Conservation (phyloP, 2,797 vertebrate species). For the Telmatherina bonti region DNA sequence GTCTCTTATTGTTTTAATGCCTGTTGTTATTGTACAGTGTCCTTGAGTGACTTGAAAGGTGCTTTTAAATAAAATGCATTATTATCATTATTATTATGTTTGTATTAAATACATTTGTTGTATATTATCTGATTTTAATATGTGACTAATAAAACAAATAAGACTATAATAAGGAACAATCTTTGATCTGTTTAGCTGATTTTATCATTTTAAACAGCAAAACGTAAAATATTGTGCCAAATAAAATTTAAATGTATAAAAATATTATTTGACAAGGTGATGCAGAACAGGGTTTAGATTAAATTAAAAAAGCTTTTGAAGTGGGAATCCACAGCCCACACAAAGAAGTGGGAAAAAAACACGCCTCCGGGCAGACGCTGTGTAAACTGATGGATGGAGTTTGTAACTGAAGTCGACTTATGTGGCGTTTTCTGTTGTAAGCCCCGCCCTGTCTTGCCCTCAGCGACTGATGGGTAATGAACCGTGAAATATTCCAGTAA, state of each 20-base stretch:
- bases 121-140: no score
- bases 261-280: neutral
- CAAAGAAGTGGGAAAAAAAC: neutral
- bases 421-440: constrained; percentile 30
- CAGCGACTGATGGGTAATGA: constrained; percentile 60
- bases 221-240: no score
- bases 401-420: constrained; percentile 43
- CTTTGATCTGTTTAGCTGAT: no score
- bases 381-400: constrained; percentile 54
- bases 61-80: no score
- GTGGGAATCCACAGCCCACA: neutral
- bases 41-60: no score
- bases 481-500: constrained; percentile 67
- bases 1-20: no score
- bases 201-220: no score
- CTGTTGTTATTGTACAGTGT: no score
- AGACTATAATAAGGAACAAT: no score
- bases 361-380: constrained; percentile 26
- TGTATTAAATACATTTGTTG: no score
- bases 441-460: constrained; percentile 36
- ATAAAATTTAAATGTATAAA: neutral
- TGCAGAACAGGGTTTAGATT: neutral
- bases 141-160: no score
- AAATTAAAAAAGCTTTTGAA: neutral
- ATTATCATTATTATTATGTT: no score